These are phyloP conservation scores for Polydrusus tereticollis DNA, from an alignment of 2,888 invertebrate species.

Conservation along the genomic window DNA sequence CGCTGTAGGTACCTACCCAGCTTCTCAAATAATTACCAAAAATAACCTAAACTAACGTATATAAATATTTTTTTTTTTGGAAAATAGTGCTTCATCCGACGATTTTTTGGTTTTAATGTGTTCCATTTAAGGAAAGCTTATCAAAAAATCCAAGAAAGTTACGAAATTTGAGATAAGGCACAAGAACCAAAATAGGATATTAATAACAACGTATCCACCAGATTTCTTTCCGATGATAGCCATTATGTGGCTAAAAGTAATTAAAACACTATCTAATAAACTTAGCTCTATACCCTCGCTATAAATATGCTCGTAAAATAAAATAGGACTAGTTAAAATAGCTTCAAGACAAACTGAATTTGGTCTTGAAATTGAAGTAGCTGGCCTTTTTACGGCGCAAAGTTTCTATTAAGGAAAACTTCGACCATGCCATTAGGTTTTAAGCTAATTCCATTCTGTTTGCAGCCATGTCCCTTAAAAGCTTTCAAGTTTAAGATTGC, in stretches of 20 bases:
- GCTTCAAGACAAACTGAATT: constrained; percentile 36
- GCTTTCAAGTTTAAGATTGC: neutral
- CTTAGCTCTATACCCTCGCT: neutral
- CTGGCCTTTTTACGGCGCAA: constrained; percentile 26
- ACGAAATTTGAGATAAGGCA: too few species aligned
- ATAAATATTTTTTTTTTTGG: too few species aligned
- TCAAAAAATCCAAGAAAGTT: too few species aligned
- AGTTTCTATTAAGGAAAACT: constrained; percentile 36
- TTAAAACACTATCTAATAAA: neutral
- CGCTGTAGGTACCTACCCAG: too few species aligned
- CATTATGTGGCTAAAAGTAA: neutral
- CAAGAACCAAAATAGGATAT: too few species aligned
- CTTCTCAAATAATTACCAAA: too few species aligned
- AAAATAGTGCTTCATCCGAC: too few species aligned
- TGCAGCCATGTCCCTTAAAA: constrained; percentile 9
- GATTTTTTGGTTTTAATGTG: too few species aligned
- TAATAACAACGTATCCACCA: too few species aligned
- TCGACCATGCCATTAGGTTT: constrained; percentile 20
- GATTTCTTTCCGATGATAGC: too few species aligned
- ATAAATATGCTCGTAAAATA: neutral
- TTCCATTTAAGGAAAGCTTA: too few species aligned
- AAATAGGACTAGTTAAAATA: constrained; percentile 21
- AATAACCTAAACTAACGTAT: too few species aligned
- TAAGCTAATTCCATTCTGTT: constrained; percentile 26
- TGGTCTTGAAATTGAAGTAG: constrained; percentile 12